These are phyloP conservation scores for Trachelus stipa DNA, from an alignment of 2,888 invertebrate species.

Conservation along the genomic window DNA sequence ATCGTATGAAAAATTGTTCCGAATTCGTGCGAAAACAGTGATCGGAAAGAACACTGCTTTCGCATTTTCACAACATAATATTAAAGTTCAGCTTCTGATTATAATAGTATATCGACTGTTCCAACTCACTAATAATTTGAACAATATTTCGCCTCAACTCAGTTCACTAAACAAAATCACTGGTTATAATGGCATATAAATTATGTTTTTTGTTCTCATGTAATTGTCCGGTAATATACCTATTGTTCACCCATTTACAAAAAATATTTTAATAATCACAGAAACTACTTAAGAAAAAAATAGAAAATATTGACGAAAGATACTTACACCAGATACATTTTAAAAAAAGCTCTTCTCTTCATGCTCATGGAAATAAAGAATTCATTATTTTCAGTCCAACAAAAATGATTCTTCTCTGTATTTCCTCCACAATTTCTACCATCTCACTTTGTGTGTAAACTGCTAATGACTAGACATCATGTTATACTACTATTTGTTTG, in stretches of 20 bases:
- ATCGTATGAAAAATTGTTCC: not conserved
- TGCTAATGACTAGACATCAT: conserved; percentile 61
- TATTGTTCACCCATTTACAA: not conserved
- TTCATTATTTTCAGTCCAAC: not conserved
- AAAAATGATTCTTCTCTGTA: not conserved
- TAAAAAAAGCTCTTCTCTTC: not conserved
- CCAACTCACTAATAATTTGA: not conserved
- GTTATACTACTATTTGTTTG: conserved; percentile 50
- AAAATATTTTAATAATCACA: not conserved
- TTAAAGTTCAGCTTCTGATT: not conserved
- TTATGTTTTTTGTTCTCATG: not conserved
- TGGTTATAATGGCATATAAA: not conserved
- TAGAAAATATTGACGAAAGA: not conserved
- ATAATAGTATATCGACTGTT: not conserved
- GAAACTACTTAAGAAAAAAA: not conserved
- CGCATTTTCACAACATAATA: not conserved
- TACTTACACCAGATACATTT: not conserved
- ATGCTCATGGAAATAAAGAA: not conserved
- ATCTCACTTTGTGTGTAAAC: conserved; percentile 35
- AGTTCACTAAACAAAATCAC: not conserved
- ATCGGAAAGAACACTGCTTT: too few relatives aligned
- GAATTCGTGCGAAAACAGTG: too few relatives aligned
- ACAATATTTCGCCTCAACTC: not conserved
- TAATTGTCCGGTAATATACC: not conserved
- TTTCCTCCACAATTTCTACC: not conserved